phyloP scores from a whole-genome alignment of 2,888 invertebrate genomes.

The Peribatodes rhomboidaria region DNA sequence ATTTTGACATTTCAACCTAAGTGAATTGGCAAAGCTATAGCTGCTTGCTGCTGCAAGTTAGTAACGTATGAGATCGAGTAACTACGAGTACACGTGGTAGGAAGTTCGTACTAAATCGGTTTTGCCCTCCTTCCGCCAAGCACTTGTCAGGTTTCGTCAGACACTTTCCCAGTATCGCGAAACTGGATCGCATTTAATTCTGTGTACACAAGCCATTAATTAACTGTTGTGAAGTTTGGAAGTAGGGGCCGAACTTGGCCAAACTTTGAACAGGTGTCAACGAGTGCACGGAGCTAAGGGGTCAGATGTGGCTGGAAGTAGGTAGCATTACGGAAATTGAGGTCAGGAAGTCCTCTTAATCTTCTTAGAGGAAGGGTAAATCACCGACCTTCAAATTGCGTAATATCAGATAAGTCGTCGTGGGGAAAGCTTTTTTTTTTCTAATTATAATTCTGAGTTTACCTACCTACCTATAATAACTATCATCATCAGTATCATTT shows the following conservation, averaged over 20 bases:
- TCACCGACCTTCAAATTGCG: too few relatives aligned
- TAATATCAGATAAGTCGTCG: too few relatives aligned
- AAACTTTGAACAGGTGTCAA: constrained; percentile 24
- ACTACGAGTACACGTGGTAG: constrained; percentile 48
- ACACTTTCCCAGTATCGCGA: constrained; percentile 38
- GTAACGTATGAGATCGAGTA: not conserved
- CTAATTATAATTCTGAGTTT: too few relatives aligned
- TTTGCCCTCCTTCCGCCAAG: constrained; percentile 57
- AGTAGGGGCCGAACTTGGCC: constrained; percentile 11
- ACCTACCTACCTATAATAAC: too few relatives aligned
- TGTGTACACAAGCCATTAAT: constrained; percentile 21
- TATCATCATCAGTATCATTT: too few relatives aligned
- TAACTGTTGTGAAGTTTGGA: constrained; percentile 17
- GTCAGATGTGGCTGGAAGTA: not conserved
- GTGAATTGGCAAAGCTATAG: not conserved
- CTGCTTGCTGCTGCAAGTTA: too few relatives aligned
- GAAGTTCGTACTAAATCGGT: constrained; percentile 59
- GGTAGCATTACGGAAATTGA: not conserved
- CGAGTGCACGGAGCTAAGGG: constrained; percentile 10
- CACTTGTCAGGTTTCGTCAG: constrained; percentile 55
- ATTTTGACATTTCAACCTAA: too few relatives aligned
- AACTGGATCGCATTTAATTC: constrained; percentile 46
- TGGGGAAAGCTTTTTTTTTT: too few relatives aligned
- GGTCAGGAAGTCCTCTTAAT: not conserved
- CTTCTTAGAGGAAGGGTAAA: not conserved